phyloP scores from a whole-genome alignment of 2,888 invertebrate species.

The Acrocyrtus sp. region DNA sequence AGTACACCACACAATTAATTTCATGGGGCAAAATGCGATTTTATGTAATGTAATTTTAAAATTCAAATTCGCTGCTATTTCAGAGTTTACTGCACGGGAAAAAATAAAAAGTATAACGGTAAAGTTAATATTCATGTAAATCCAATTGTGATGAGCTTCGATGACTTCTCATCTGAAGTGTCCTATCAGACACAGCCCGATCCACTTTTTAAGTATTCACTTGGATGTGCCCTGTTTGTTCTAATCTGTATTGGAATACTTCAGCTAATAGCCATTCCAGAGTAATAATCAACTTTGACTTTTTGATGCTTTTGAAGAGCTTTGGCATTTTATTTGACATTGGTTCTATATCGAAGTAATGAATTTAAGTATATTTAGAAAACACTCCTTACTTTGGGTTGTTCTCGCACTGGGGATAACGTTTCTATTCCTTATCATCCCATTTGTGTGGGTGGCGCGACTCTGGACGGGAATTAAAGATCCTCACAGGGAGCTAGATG shows the following conservation, averaged over 20 bases:
- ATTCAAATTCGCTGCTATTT: background rate
- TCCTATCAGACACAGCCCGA: slow-evolving; percentile 81
- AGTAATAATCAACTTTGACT: slow-evolving; percentile 66
- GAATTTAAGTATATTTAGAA: slow-evolving; percentile 28
- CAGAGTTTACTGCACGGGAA: slow-evolving; percentile 29
- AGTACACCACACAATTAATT: slow-evolving; percentile 11
- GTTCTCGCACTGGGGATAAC: slow-evolving; percentile 62
- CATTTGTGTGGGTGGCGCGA: slow-evolving; percentile 81
- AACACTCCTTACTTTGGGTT: slow-evolving; percentile 60
- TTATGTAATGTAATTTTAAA: background rate
- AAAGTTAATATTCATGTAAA: slow-evolving; percentile 67
- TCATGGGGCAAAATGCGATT: background rate
- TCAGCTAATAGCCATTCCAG: slow-evolving; percentile 71
- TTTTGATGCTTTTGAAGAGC: background rate
- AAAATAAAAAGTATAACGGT: slow-evolving; percentile 62
- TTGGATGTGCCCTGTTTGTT: slow-evolving; percentile 73
- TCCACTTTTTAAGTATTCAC: slow-evolving; percentile 85
- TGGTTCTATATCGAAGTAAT: background rate
- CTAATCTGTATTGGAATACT: slow-evolving; percentile 72
- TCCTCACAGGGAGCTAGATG: slow-evolving; percentile 67
- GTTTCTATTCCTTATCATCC: slow-evolving; percentile 73
- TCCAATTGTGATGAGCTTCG: slow-evolving; percentile 74
- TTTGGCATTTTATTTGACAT: background rate
- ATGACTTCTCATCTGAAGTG: slow-evolving; percentile 74
- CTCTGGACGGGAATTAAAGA: slow-evolving; percentile 72